Evolutionary conservation across 1,140 invertebrate genomes (phyloP), one percentile per base, ranked within the genome.

Genomic region (Macrobrachium nipponense): DNA sequence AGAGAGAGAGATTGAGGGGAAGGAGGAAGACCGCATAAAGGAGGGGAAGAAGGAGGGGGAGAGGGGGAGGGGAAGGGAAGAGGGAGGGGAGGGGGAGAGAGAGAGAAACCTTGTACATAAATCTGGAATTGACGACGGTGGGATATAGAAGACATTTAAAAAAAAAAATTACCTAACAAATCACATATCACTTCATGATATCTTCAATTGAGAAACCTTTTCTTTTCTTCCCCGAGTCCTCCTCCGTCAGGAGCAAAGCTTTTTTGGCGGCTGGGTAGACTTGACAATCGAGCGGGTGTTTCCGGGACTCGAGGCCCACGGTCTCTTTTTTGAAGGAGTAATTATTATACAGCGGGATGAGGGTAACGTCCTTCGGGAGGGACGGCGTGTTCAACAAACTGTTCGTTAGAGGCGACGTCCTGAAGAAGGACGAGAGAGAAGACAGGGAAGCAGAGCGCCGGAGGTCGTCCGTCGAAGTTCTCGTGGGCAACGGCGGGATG

Each of bases 171-270:
- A 43, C 23, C 4, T 14, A 43, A 43, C 0, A n/a, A 7, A 5
- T 12, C 23, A 5, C 5, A 43, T 6, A 51, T 59, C 80, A 86
- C 44, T 86, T 86, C 83, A 86, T 86, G 62, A 86, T 86, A 59
- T 86, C 83, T 12, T 86, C 83, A 78, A 86, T 86, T 59, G 83
- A 80, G 83, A 86, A 86, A 10, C 83, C 83, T n/a, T 78, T 44
- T 8, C 83, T 70, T 66, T 86, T 86, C 68, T 64, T 86, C 15
- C 76, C 83, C 15, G 77, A 73, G 64, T 86, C 77, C 77, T 79
- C 77, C 27, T 86, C 76, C 83, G 77, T 73, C 68, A 80, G 68
- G 44, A 86, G 66, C 43, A 85, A 44, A 18, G 83, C 77, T 27
- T 86, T 86, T 78, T 86, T 86, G 59, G 64, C 51, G 5, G 77